These are phyloP conservation scores for Paratrypauchen microcephalus DNA, from an alignment of 2,797 vertebrate species.

Conservation along the genomic window DNA sequence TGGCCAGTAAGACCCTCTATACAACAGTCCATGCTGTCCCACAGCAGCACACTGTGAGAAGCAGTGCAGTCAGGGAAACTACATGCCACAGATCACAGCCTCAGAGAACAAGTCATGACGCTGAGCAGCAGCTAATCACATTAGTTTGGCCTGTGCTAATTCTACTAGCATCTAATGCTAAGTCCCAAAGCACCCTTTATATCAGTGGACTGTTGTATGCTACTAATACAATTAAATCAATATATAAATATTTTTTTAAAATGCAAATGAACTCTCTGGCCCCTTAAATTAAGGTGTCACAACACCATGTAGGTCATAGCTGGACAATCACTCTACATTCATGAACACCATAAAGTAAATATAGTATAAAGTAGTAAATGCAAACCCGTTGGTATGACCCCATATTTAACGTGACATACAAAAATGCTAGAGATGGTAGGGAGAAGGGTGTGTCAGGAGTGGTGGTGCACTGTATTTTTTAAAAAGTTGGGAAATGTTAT, in stretches of 20 bases:
- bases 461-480: constrained; percentile 8
- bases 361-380: not conserved
- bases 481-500: not conserved
- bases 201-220: not conserved
- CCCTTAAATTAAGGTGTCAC: not conserved
- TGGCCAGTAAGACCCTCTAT: constrained; percentile 5
- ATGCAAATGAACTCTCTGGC: not conserved
- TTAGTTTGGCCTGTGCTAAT: constrained; percentile 42
- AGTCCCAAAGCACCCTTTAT: not conserved
- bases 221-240: not conserved
- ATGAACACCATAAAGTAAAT: not conserved
- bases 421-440: constrained; percentile 3
- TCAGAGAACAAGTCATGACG: constrained; percentile 42
- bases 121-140: constrained; percentile 52
- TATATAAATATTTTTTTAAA: no score
- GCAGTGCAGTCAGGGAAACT: constrained; percentile 1
- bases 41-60: constrained; percentile 7
- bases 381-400: not conserved
- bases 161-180: constrained; percentile 6
- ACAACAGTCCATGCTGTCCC: not conserved
- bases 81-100: constrained; percentile 42
- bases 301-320: not conserved
- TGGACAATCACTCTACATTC: not conserved
- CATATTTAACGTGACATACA: constrained; percentile 21
- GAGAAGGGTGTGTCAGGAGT: constrained; percentile 46